phyloP scores from a whole-genome alignment of 92 coral and sea anemone genomes.

The Epizoanthus illoricatus region DNA sequence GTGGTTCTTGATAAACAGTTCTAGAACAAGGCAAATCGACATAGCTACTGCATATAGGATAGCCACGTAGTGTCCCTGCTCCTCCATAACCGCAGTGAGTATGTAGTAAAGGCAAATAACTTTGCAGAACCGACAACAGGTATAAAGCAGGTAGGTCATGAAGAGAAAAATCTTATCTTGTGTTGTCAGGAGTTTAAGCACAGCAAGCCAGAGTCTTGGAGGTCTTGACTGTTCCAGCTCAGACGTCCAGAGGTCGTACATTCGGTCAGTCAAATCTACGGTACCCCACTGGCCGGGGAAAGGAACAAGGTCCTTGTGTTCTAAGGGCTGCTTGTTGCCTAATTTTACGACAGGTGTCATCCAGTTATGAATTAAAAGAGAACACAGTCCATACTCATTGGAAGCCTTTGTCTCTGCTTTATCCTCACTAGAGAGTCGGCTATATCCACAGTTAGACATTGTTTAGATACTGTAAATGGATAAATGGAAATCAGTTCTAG shows the following conservation, averaged over 20 bases:
- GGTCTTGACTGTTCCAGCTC: not conserved
- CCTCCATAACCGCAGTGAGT: not conserved
- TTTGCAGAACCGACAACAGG: not conserved
- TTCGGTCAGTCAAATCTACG: not conserved
- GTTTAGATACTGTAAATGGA: no score
- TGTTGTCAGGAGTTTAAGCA: not conserved
- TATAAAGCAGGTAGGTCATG: not conserved
- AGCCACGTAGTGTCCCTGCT: not conserved
- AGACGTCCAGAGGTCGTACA: not conserved
- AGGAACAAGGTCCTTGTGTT: no score
- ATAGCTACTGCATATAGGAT: not conserved
- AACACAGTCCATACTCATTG: not conserved
- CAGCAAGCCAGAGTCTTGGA: no score
- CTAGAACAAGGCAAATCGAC: not conserved
- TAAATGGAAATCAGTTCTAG: no score
- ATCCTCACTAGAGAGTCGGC: not conserved
- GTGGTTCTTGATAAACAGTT: constrained; percentile 5
- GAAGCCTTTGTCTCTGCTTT: not conserved
- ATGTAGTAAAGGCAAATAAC: not conserved
- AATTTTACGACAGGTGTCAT: not conserved
- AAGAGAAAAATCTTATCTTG: not conserved
- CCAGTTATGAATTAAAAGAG: not conserved
- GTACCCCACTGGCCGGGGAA: not conserved
- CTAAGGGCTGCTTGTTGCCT: not conserved
- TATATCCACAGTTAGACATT: not conserved